Evolutionary conservation across 2,888 invertebrate genomes (phyloP), one percentile per base, ranked within the genome.

Genomic region (Drosophila picticornis): DNA sequence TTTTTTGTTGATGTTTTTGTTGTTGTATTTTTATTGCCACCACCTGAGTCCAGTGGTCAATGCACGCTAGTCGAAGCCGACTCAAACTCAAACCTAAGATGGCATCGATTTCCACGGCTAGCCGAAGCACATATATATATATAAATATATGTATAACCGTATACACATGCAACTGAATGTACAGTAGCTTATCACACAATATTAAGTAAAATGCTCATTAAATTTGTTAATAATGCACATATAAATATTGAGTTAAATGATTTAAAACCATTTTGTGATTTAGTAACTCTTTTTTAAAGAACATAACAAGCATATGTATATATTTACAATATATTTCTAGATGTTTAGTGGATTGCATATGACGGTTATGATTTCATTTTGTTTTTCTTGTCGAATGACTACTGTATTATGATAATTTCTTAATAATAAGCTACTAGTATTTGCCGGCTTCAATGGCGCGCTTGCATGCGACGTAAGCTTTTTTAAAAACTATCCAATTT

Each of bases 51-150:
- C 63, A 69, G 69, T 91, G 91, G 92, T 91, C 92, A 91, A 90
- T 86, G 91, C 92, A 91, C 92, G 92, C 92, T 80, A 91, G 53
- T 43, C 55, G 53, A 51, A 70, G 66, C 59, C 43, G 48, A 55
- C 78, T 69, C 59, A 60, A 64, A 64, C 71, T 71, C 53, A 74
- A 72, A 65, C 69, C 51, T 79, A 75, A 84, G 83, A 90, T 77
- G 68, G 58, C 91, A 88, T 88, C 88, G 88, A 88, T 88, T 88
- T 90, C 81, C 81, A 57, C 40, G 55, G 27, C 46, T 25, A 48
- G 22, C 13, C 25, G 19, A 48, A n/a, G 53, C n/a, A 31, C 11
- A 19, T 22, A 40, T 69, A 43, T 19, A 19, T 69, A 36, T 19
- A 31, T 51, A 32, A 50, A 19, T 43, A 51, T 46, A 40, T 60